Conservation (phyloP, 2,888 invertebrate genomes). For the Orthonevra nobilis region DNA sequence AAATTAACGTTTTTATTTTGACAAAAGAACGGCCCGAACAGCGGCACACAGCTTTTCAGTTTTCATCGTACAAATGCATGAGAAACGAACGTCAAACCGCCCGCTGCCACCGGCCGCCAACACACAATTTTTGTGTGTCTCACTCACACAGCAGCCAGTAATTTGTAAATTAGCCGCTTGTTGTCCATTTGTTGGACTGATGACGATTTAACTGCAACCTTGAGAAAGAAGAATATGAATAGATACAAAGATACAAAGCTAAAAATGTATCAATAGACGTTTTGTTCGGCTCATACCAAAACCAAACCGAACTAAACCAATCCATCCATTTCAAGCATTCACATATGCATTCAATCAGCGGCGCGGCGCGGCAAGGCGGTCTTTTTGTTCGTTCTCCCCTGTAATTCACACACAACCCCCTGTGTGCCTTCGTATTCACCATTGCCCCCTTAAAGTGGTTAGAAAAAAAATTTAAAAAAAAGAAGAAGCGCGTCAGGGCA, state of each 20-base stretch:
- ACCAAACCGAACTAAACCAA: conserved; percentile 16
- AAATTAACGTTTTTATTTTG: conserved; percentile 65
- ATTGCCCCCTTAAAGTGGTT: conserved; percentile 33
- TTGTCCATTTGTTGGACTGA: conserved; percentile 57
- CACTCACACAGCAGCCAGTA: conserved; percentile 34
- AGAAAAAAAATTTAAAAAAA: conserved; percentile 4
- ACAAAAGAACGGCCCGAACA: conserved; percentile 69
- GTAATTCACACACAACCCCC: conserved; percentile 45
- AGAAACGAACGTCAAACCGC: too few species aligned
- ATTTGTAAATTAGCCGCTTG: conserved; percentile 66
- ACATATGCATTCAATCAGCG: conserved; percentile 68
- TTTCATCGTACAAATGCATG: conserved; percentile 51
- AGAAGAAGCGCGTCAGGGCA: neutral
- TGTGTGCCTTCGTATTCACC: neutral
- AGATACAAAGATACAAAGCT: conserved; percentile 37
- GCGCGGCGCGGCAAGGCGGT: too few species aligned
- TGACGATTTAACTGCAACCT: conserved; percentile 69
- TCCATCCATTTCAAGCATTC: too few species aligned
- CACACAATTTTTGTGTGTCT: conserved; percentile 17
- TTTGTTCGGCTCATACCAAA: neutral
- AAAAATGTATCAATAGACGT: conserved; percentile 35
- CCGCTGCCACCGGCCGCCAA: conserved; percentile 35
- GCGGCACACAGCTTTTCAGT: conserved; percentile 38
- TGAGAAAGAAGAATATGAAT: conserved; percentile 60
- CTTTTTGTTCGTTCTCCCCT: conserved; percentile 57